Percentiles rank a stretch among this genome's conserved stretches.
Evolutionary conservation across 1,140 invertebrate species (phyloP).

Genomic region (Apis dorsata): DNA sequence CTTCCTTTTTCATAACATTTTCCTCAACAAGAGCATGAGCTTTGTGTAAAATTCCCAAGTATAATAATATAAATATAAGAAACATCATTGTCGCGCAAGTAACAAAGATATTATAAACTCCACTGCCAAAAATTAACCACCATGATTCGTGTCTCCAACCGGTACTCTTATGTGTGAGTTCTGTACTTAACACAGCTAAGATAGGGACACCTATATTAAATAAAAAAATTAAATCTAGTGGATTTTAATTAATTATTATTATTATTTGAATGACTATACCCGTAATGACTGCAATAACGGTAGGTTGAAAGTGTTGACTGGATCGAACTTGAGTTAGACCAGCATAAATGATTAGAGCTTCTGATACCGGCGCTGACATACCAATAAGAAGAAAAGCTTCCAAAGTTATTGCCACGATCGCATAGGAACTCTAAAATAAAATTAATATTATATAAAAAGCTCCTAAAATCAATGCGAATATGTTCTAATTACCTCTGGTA

Average conservation of each 20-base stretch:
- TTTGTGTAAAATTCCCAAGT: constrained; percentile 79
- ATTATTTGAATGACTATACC: constrained; percentile 68
- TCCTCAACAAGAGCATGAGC: constrained; percentile 78
- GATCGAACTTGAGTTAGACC: constrained; percentile 80
- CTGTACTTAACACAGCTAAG: constrained; percentile 81
- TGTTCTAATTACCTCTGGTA: constrained; percentile 78
- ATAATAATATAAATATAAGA: constrained; percentile 80
- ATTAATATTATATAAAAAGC: neutral
- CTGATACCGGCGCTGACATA: constrained; percentile 82
- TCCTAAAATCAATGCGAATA: neutral
- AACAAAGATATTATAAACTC: constrained; percentile 82
- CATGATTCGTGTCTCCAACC: constrained; percentile 80
- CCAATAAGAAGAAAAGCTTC: constrained; percentile 81
- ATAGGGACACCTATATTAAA: constrained; percentile 79
- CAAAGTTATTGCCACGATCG: constrained; percentile 78
- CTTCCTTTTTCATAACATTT: constrained; percentile 75
- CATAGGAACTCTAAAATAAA: constrained; percentile 74
- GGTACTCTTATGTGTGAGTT: constrained; percentile 81
- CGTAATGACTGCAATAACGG: constrained; percentile 82
- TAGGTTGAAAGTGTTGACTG: constrained; percentile 80
- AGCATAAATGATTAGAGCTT: constrained; percentile 82
- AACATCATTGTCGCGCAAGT: constrained; percentile 80
- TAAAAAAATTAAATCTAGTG: neutral
- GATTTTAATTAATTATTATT: neutral
- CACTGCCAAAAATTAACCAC: constrained; percentile 81